Evolutionary conservation across 2,797 vertebrate species (phyloP).

Genomic region (Hydrolagus colliei): DNA sequence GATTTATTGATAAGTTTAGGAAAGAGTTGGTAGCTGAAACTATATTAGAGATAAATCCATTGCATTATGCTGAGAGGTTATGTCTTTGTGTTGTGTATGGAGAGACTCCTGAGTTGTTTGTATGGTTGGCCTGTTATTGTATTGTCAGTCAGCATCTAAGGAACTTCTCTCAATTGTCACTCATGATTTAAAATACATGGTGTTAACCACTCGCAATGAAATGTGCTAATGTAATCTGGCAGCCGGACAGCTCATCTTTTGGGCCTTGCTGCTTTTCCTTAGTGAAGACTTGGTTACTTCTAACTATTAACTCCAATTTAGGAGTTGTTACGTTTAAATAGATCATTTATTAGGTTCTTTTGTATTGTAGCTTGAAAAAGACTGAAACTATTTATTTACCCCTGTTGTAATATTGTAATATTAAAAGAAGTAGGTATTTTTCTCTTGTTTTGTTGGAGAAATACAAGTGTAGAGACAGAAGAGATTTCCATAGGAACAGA

Average conservation of each 20-base stretch:
- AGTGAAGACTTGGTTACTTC: neutral
- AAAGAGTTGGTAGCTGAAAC: neutral
- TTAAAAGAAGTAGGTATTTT: neutral
- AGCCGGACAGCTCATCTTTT: neutral
- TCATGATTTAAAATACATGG: neutral
- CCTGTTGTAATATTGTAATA: too few species aligned
- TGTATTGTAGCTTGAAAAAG: neutral
- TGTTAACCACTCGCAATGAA: constrained; percentile 10
- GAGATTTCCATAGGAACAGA: constrained; percentile 21
- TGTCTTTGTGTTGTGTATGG: neutral
- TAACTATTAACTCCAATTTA: neutral
- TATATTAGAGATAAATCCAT: neutral
- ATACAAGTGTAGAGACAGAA: neutral
- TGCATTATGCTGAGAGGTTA: neutral
- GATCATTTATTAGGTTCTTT: neutral
- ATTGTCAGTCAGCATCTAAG: constrained; percentile 1
- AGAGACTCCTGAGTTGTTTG: too few species aligned
- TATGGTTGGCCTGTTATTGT: neutral
- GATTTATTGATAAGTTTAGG: neutral
- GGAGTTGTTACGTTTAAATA: neutral
- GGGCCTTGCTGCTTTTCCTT: neutral
- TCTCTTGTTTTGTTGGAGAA: neutral
- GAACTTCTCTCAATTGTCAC: neutral
- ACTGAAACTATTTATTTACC: neutral
- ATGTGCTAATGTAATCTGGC: constrained; percentile 13